Evolutionary conservation across 2,113 vertebrate genomes (phyloP).

Genomic region (Charadrius vociferus): DNA sequence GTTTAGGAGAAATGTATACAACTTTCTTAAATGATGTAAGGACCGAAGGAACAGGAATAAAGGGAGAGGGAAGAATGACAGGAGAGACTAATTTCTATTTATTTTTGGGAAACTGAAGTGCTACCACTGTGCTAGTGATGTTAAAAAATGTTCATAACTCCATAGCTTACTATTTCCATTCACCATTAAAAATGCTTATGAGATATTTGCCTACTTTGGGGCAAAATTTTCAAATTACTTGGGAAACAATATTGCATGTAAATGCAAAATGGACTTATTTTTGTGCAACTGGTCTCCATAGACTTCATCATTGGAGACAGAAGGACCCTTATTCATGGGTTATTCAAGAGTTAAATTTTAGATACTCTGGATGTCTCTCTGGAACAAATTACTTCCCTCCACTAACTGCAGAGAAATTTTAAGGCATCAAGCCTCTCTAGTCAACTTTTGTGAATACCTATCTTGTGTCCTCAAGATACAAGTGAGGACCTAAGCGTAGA

Average conservation of each 20-base stretch:
- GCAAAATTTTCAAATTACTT: background rate
- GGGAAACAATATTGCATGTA: background rate
- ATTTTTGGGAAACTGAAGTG: background rate
- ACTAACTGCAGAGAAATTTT: background rate
- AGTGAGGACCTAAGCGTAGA: background rate
- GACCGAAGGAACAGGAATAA: background rate
- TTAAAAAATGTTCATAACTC: background rate
- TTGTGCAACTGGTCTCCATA: background rate
- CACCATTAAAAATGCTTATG: background rate
- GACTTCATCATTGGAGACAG: background rate
- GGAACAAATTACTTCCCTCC: background rate
- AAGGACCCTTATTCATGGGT: background rate
- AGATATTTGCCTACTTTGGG: background rate
- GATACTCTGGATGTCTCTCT: background rate
- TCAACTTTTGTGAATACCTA: background rate
- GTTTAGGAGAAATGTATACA: background rate
- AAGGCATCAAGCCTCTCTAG: background rate
- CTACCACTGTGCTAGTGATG: background rate
- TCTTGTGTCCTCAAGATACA: background rate
- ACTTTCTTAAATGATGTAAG: background rate
- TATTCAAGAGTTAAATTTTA: background rate
- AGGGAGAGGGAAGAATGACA: background rate
- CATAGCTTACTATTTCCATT: background rate
- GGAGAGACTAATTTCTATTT: background rate
- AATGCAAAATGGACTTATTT: background rate